Conservation (phyloP, 2,113 vertebrate genomes). For the Channa maculata region DNA sequence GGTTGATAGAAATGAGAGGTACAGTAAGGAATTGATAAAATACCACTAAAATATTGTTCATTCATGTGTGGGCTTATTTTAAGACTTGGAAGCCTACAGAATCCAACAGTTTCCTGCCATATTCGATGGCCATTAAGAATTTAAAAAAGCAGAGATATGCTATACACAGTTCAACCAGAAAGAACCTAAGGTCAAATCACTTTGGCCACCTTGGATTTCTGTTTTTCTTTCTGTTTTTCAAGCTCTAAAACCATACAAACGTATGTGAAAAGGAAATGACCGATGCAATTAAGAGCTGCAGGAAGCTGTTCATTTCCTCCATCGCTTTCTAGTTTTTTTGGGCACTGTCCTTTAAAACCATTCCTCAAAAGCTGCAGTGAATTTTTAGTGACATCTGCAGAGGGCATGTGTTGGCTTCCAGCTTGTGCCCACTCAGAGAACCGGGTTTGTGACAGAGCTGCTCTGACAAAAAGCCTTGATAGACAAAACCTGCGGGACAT, state of each 20-base stretch:
- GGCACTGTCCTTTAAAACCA: constrained; percentile 1
- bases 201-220: not conserved
- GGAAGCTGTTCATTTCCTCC: not conserved
- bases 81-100: constrained; percentile 50
- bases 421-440: constrained; percentile 5
- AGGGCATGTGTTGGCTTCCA: constrained; percentile 34
- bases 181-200: constrained; percentile 34
- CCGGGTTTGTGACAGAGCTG: constrained; percentile 11
- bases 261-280: not conserved
- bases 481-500: not conserved
- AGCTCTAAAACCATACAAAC: too few species aligned
- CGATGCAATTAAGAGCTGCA: constrained; percentile 5
- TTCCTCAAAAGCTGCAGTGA: constrained; percentile 51
- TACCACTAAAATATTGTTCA: constrained; percentile 5
- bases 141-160: constrained; percentile 66
- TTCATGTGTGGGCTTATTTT: constrained; percentile 61
- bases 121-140: constrained; percentile 66
- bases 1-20: constrained; percentile 4
- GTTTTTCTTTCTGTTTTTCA: constrained; percentile 27
- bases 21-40: constrained; percentile 11
- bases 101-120: constrained; percentile 41
- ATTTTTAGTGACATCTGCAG: constrained; percentile 48
- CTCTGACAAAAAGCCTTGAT: constrained; percentile 1
- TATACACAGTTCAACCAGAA: constrained; percentile 51
- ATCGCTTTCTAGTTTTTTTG: not conserved